phyloP scores from a whole-genome alignment of 1,140 invertebrate genomes.

The Grapholita molesta region DNA sequence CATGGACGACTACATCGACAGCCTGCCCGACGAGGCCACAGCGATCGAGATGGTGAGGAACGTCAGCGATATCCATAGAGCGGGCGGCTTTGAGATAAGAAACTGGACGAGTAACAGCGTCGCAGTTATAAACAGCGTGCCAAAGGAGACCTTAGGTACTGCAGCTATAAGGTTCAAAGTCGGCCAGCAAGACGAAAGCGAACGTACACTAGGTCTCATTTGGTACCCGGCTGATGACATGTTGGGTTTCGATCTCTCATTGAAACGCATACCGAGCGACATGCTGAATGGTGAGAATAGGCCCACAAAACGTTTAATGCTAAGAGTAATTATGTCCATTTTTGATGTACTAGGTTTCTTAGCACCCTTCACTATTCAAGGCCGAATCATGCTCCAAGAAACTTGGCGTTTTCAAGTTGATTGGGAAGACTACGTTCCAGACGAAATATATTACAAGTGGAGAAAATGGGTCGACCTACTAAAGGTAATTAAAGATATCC shows the following conservation, averaged over 20 bases:
- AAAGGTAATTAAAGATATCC: background rate
- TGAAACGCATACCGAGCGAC: conserved; percentile 10
- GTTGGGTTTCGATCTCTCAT: background rate
- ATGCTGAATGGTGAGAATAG: background rate
- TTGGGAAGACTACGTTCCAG: conserved; percentile 8
- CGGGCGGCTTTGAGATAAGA: conserved; percentile 29
- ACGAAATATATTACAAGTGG: background rate
- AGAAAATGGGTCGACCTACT: background rate
- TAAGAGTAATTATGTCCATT: conserved; percentile 18
- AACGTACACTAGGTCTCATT: conserved; percentile 13
- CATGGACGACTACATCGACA: conserved; percentile 48
- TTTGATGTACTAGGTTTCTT: conserved; percentile 17
- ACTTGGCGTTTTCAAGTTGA: background rate
- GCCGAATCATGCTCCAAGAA: conserved; percentile 4
- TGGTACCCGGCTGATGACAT: conserved; percentile 11
- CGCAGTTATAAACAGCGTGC: conserved; percentile 5
- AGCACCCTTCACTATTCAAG: conserved; percentile 9
- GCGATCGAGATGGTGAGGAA: conserved; percentile 26
- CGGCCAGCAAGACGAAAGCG: background rate
- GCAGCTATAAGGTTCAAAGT: conserved; percentile 12
- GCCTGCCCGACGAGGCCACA: conserved; percentile 25
- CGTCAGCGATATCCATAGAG: conserved; percentile 28
- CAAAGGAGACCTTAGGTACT: background rate
- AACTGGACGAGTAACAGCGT: conserved; percentile 18
- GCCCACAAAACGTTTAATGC: conserved; percentile 5